Evolutionary conservation across 1,140 invertebrate species (phyloP), one percentile per base, ranked within the genome.

Genomic region (Aradophagus sp.): DNA sequence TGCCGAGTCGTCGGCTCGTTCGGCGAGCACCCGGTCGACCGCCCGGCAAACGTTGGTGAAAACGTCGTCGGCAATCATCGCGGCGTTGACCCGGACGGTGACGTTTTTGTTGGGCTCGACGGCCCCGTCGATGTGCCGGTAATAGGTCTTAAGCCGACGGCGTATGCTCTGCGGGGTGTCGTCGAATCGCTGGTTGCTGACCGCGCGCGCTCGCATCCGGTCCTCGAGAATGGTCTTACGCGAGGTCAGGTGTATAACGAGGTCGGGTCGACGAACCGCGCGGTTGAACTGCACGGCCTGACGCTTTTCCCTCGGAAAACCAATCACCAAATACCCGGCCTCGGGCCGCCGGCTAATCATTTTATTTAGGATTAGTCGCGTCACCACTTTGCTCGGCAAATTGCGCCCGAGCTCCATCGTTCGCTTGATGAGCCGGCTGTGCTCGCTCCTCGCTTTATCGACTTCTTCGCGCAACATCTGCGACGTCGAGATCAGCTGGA

Each of bases 321-420:
- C 79, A 36, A 78, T 56, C 10, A 80, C 11, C 15, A 80, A 32
- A 53, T 75, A 82, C 15, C 76, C 78, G 7, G 14, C 5, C 2
- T 73, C 17, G 11, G 42, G 65, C 15, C 61, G 52, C 13, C 53
- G 32, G 11, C 10, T 55, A 29, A 76, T 47, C 73, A 82, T 80
- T 47, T 79, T 63, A 14, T 48, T 32, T 8, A 58, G 15, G 19
- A 80, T 44, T 27, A 77, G 31, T 17, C 68, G 74, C 20, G 74
- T 36, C 4, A 77, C 59, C 15, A 76, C 39, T 16, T 76, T 35
- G 1, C 56, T 42, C n/a, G 66, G 66, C 19, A 69, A 35, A 36
- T 62, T 55, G 11, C 11, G 35, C 0, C 66, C 66, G 8, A 35
- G 31, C 12, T 50, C 11, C 66, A 69, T 69, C 41, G 39, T 56